phyloP scores from a whole-genome alignment of 2,888 invertebrate genomes.

The Lordiphosa fenestrarum region DNA sequence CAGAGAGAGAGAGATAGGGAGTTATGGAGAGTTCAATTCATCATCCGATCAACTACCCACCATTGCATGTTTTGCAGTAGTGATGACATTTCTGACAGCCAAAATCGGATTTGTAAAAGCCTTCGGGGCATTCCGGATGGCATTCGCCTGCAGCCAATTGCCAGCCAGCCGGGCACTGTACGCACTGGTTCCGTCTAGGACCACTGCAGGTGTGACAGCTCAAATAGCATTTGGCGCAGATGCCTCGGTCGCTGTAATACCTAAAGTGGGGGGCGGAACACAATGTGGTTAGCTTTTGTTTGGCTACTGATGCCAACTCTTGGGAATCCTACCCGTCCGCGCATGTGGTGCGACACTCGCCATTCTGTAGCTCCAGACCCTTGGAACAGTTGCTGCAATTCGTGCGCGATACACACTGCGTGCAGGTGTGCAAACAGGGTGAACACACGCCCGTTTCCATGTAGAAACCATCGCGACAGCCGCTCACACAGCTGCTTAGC shows the following conservation, averaged over 20 bases:
- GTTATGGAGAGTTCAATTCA: not conserved
- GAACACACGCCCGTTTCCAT: slow-evolving; percentile 88
- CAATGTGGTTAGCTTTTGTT: too few relatives aligned
- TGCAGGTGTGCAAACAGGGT: slow-evolving; percentile 90
- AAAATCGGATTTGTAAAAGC: slow-evolving; percentile 90
- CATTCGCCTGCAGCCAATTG: slow-evolving; percentile 91
- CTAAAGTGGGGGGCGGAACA: slow-evolving; percentile 79
- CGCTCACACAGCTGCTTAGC: slow-evolving; percentile 87
- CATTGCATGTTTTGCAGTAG: slow-evolving; percentile 92
- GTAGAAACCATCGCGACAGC: slow-evolving; percentile 88
- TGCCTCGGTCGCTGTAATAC: slow-evolving; percentile 92
- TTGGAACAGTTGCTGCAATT: slow-evolving; percentile 91
- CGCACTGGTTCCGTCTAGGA: slow-evolving; percentile 91
- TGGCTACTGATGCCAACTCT: not conserved
- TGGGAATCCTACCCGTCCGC: slow-evolving; percentile 83
- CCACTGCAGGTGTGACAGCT: slow-evolving; percentile 93
- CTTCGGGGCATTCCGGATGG: slow-evolving; percentile 91
- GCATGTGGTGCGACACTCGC: slow-evolving; percentile 90
- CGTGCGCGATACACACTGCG: slow-evolving; percentile 87
- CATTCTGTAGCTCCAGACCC: slow-evolving; percentile 89
- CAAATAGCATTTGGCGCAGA: slow-evolving; percentile 90
- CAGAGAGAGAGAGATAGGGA: slow-evolving; percentile 5
- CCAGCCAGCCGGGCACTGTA: slow-evolving; percentile 90
- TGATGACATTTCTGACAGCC: slow-evolving; percentile 94
- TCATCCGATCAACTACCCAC: slow-evolving; percentile 78